Conservation (phyloP, 2,797 vertebrate genomes). For the Microtus californicus region DNA sequence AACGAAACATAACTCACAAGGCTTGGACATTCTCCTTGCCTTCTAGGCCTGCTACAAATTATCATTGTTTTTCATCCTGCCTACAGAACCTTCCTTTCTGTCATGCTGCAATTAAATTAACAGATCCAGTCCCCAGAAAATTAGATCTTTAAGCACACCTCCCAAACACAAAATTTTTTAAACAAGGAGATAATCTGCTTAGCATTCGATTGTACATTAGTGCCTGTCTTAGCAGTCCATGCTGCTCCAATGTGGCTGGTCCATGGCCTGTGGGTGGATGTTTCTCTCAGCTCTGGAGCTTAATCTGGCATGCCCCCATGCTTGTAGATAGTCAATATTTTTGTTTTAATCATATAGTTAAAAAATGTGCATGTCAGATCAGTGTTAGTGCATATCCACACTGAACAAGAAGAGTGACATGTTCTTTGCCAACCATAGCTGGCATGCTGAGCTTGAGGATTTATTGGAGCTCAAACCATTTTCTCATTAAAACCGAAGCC, state of each 20-base stretch:
- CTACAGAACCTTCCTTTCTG: background rate
- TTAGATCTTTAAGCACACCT: constrained; percentile 29
- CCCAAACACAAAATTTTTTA: background rate
- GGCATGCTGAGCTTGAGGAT: background rate
- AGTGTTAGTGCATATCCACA: constrained; percentile 37
- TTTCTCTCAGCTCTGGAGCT: background rate
- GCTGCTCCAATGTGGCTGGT: background rate
- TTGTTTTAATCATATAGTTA: constrained; percentile 45
- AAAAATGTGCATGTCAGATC: constrained; percentile 15
- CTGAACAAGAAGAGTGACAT: background rate
- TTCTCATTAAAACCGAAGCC: constrained; percentile 51
- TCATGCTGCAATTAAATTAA: constrained; percentile 12
- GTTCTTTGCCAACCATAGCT: accelerated
- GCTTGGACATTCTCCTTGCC: background rate
- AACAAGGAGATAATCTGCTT: constrained; percentile 41
- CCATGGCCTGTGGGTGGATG: background rate
- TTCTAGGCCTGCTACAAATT: background rate
- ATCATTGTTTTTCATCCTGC: background rate
- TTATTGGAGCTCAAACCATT: background rate
- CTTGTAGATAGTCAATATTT: constrained; percentile 51
- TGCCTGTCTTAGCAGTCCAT: background rate
- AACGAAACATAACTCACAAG: constrained; percentile 14
- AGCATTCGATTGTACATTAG: constrained; percentile 29
- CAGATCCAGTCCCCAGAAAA: constrained; percentile 28
- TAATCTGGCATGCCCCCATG: constrained; percentile 21